Conservation (phyloP, 2,797 vertebrate genomes). For the Decapterus maruadsi region DNA sequence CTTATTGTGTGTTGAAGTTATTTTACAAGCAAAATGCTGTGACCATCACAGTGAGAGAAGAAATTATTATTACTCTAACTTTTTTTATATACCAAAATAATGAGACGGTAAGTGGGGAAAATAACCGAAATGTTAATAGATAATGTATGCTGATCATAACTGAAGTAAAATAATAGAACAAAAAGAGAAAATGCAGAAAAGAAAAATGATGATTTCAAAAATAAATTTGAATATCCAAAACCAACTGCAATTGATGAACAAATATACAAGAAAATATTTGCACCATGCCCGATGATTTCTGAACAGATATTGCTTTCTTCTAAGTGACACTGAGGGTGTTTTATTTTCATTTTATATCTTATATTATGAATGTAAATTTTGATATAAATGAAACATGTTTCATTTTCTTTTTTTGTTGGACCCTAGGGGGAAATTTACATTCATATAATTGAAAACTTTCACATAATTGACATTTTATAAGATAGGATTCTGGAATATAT, state of each 20-base stretch:
- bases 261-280: background rate
- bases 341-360: background rate
- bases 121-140: no score
- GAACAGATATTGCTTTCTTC: no score
- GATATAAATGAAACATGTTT: no score
- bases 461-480: background rate
- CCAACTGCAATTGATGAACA: background rate
- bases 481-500: background rate
- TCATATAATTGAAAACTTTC: background rate
- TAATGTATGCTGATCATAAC: background rate
- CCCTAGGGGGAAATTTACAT: background rate
- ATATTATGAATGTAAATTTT: no score
- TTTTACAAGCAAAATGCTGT: background rate
- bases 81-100: background rate
- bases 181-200: no score
- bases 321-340: background rate
- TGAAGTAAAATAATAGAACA: no score
- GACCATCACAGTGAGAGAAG: no score
- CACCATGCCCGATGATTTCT: background rate
- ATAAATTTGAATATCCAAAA: no score
- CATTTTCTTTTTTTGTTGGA: background rate
- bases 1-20: background rate
- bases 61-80: no score
- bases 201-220: no score
- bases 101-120: background rate